phyloP scores from a whole-genome alignment of 2,113 vertebrate species.

The Dipodomys merriami region DNA sequence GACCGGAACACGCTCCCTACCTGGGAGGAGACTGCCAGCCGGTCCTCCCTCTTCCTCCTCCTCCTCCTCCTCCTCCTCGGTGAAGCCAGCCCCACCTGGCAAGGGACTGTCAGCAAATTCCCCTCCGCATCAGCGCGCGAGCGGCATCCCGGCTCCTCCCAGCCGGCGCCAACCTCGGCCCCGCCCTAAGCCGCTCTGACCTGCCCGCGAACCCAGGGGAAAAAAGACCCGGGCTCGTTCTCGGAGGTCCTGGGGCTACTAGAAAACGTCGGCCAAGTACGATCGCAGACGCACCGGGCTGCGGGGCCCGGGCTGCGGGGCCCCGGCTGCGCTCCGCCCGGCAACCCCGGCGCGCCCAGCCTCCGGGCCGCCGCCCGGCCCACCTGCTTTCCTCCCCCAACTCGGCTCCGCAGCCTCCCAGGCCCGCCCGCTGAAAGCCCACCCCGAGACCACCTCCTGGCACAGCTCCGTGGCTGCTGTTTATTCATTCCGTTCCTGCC shows the following conservation, averaged over 20 bases:
- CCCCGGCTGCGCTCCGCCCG: background rate
- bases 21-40: conserved; percentile 63
- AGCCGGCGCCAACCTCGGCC: conserved; percentile 42
- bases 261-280: conserved; percentile 70
- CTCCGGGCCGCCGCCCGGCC: background rate
- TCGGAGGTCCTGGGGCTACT: conserved; percentile 22
- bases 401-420: background rate
- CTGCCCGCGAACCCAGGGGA: background rate
- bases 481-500: background rate
- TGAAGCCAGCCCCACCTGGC: conserved; percentile 83
- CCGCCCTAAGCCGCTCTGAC: conserved; percentile 61
- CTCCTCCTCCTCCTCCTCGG: conserved; percentile 25
- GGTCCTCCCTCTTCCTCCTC: background rate
- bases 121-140: conserved; percentile 66
- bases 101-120: conserved; percentile 89
- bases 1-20: conserved; percentile 45
- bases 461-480: background rate
- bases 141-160: conserved; percentile 62
- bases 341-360: background rate
- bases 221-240: conserved; percentile 30
- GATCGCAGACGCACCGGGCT: conserved; percentile 9
- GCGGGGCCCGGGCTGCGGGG: conserved; percentile 32
- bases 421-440: background rate
- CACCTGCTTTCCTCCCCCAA: background rate
- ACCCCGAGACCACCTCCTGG: background rate